These are phyloP conservation scores for Psylliodes chrysocephalus DNA, from an alignment of 2,888 invertebrate genomes.

Conservation along the genomic window DNA sequence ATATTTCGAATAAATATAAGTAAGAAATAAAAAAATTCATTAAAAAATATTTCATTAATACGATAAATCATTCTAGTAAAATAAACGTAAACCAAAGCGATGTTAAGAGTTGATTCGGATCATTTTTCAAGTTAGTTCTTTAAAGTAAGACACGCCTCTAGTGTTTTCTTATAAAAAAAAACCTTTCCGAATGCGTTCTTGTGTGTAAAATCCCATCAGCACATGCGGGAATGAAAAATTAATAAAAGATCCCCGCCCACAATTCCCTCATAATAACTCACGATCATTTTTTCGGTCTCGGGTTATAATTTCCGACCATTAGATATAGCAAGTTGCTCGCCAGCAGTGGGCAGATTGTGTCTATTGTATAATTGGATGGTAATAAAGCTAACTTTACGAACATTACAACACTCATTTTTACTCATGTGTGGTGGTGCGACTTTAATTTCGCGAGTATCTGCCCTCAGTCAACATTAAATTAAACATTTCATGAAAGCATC, in stretches of 20 bases:
- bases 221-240: conserved; percentile 39
- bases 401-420: neutral
- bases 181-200: neutral
- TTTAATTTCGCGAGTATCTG: no score
- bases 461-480: no score
- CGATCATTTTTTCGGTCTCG: conserved; percentile 19
- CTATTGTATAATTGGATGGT: conserved; percentile 1
- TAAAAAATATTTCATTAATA: neutral
- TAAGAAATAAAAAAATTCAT: no score
- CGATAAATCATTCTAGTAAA: neutral
- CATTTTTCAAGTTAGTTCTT: neutral
- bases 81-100: neutral
- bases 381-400: conserved; percentile 1
- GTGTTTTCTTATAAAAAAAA: neutral
- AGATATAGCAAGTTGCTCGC: conserved; percentile 6
- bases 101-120: neutral
- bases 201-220: conserved; percentile 29
- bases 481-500: no score
- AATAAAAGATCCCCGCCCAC: conserved; percentile 40
- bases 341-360: conserved; percentile 2
- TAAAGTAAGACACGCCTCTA: neutral
- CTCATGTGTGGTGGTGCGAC: neutral
- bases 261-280: conserved; percentile 24
- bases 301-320: conserved; percentile 22
- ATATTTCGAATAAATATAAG: no score